These are phyloP conservation scores for Porphyrio hochstetteri DNA, from an alignment of 2,113 vertebrate species.

Conservation along the genomic window DNA sequence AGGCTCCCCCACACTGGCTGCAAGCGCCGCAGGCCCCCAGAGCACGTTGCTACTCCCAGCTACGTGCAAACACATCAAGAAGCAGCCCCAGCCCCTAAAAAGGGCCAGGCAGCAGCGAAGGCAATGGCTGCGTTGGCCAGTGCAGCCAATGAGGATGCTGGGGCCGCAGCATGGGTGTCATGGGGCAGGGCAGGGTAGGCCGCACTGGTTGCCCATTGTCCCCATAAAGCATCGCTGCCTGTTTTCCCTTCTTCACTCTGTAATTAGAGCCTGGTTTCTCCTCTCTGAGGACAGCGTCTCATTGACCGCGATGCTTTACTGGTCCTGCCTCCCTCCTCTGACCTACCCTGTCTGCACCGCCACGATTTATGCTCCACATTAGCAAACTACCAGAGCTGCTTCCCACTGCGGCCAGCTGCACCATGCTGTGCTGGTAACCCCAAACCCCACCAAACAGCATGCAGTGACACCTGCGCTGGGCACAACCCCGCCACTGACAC, in stretches of 20 bases:
- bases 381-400: not conserved
- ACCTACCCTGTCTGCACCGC: slow-evolving; percentile 77
- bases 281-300: slow-evolving; percentile 66
- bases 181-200: too few species aligned
- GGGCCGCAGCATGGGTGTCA: not conserved
- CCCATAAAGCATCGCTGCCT: not conserved
- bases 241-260: not conserved
- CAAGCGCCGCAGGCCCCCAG: fast-evolving
- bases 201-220: fast-evolving
- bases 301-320: slow-evolving; percentile 71
- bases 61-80: not conserved
- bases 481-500: not conserved
- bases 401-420: not conserved
- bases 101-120: not conserved
- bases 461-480: fast-evolving
- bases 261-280: slow-evolving; percentile 58
- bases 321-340: slow-evolving; percentile 79
- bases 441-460: fast-evolving
- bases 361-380: slow-evolving; percentile 70
- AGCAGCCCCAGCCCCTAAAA: not conserved
- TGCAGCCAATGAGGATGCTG: fast-evolving
- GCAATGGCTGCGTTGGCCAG: fast-evolving
- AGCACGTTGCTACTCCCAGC: not conserved
- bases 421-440: fast-evolving
- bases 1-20: fast-evolving